These are phyloP conservation scores for Hassar affinis DNA, from an alignment of 2,113 vertebrate genomes.

Conservation along the genomic window DNA sequence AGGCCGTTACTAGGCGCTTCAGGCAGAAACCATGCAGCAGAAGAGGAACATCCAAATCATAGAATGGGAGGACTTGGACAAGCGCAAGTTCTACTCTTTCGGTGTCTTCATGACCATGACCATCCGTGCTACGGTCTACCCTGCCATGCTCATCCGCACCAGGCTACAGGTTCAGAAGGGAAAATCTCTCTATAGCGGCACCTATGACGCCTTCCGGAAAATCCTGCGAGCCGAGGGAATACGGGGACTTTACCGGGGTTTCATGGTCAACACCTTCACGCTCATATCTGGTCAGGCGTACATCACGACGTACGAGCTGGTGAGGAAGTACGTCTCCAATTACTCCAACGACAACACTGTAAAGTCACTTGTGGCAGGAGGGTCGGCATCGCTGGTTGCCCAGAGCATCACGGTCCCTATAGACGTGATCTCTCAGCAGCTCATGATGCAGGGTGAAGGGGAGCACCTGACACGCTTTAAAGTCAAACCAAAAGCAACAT, in stretches of 20 bases:
- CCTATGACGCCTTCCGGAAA: conserved; percentile 88
- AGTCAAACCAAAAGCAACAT: conserved; percentile 62
- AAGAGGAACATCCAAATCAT: conserved; percentile 93
- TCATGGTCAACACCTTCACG: conserved; percentile 93
- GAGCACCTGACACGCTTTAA: conserved; percentile 85
- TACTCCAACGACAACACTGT: conserved; percentile 87
- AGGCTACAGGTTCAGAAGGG: conserved; percentile 93
- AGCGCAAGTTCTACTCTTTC: conserved; percentile 92
- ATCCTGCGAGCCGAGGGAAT: conserved; percentile 85
- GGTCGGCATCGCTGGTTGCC: conserved; percentile 89
- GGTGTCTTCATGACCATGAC: conserved; percentile 94
- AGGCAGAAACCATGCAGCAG: conserved; percentile 69
- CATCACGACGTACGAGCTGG: conserved; percentile 93
- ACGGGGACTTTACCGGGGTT: conserved; percentile 87
- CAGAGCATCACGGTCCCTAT: conserved; percentile 98
- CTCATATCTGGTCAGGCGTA: conserved; percentile 94
- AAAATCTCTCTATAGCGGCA: conserved; percentile 87
- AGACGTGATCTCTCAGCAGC: conserved; percentile 91
- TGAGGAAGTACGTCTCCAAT: conserved; percentile 82
- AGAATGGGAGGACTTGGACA: conserved; percentile 98
- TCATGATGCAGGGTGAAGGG: conserved; percentile 94
- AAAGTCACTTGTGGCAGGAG: conserved; percentile 89
- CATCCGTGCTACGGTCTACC: conserved; percentile 91
- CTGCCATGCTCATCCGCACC: conserved; percentile 90
- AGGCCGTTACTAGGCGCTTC: conserved; percentile 28